phyloP scores from a whole-genome alignment of 2,797 vertebrate species.

The Hydrophis major region DNA sequence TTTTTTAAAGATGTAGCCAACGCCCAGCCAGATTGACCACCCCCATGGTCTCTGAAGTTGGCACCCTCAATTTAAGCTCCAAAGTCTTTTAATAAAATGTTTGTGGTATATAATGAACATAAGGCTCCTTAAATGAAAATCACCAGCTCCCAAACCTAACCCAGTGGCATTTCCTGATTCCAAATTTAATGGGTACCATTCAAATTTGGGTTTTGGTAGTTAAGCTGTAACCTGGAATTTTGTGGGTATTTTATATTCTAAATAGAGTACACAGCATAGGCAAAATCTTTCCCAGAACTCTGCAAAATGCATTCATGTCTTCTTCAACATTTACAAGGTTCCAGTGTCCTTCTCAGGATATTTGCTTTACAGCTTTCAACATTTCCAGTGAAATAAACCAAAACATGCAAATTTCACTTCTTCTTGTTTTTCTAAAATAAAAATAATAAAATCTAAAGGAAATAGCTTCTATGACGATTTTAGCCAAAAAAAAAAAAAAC shows the following conservation, averaged over 20 bases:
- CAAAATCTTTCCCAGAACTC: background rate
- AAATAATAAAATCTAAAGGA: slow-evolving; percentile 8
- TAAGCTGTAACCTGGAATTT: slow-evolving; percentile 28
- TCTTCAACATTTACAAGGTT: background rate
- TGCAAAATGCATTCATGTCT: background rate
- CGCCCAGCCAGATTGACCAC: background rate
- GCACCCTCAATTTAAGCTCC: background rate
- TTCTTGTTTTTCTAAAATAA: background rate
- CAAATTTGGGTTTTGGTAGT: slow-evolving; percentile 3
- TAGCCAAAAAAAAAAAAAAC: background rate
- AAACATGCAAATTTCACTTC: background rate
- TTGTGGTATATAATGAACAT: background rate
- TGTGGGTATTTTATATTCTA: slow-evolving; percentile 36
- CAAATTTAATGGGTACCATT: background rate
- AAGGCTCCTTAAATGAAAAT: background rate
- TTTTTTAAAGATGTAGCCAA: background rate
- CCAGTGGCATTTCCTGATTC: slow-evolving; percentile 33
- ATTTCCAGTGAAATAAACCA: slow-evolving; percentile 14
- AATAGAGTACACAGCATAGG: slow-evolving; percentile 23
- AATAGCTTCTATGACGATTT: background rate
- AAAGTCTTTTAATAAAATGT: slow-evolving; percentile 22
- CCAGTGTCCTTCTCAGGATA: background rate
- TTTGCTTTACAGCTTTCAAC: background rate
- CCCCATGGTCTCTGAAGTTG: background rate
- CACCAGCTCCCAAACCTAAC: background rate